Conservation (phyloP, 2,113 vertebrate genomes). For the Pteropus alecto region DNA sequence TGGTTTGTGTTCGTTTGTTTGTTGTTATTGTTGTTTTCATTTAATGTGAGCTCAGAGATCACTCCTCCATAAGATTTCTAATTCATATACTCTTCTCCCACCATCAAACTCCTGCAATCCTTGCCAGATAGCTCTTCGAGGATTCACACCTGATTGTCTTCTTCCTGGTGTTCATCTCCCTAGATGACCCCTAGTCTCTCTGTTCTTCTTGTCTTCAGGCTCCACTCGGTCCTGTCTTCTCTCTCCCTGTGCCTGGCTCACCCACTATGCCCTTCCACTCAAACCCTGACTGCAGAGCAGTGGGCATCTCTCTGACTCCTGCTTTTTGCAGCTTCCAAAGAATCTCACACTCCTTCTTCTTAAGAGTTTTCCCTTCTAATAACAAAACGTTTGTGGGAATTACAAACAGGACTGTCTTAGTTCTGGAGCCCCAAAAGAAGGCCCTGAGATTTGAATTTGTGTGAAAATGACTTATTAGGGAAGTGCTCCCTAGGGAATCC, state of each 20-base stretch:
- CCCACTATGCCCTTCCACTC: not conserved
- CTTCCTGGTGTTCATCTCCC: no score
- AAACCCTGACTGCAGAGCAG: not conserved
- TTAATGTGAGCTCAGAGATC: not conserved
- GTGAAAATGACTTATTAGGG: not conserved
- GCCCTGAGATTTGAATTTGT: not conserved
- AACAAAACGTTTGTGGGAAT: not conserved
- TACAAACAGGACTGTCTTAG: not conserved
- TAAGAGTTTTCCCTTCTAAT: not conserved
- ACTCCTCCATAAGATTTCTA: not conserved
- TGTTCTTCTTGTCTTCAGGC: fast-evolving
- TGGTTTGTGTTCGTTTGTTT: no score
- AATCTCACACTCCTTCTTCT: not conserved
- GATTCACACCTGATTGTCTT: fast-evolving
- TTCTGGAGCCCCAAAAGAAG: not conserved
- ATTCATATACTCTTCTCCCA: fast-evolving
- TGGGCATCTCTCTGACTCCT: not conserved
- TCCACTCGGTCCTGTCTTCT: fast-evolving
- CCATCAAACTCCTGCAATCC: no score
- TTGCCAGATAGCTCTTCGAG: not conserved
- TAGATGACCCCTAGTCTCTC: not conserved
- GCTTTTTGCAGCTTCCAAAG: not conserved
- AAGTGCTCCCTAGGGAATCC: not conserved
- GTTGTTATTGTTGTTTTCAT: not conserved
- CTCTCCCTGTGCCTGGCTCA: not conserved